Evolutionary conservation across 1,140 invertebrate genomes (phyloP).

Genomic region (Hirudo medicinalis): DNA sequence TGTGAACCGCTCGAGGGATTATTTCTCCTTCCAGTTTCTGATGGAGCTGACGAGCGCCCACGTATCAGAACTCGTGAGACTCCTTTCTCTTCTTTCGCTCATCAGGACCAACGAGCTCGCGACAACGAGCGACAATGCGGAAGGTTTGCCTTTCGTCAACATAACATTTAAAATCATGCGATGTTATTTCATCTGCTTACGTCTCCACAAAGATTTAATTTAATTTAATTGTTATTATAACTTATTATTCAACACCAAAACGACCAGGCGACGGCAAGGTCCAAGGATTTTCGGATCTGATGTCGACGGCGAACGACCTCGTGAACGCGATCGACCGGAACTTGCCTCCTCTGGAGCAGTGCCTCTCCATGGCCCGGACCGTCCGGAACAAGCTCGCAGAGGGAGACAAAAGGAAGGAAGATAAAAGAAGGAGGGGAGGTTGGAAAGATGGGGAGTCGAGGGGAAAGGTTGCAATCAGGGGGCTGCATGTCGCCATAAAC

Average conservation of each 20-base stretch:
- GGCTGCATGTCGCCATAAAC: neutral
- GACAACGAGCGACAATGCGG: no score
- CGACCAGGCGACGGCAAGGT: no score
- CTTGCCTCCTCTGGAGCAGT: neutral
- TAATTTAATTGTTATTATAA: no score
- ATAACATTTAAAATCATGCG: no score
- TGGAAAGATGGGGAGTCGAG: neutral
- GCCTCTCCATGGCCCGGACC: neutral
- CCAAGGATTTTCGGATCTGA: neutral
- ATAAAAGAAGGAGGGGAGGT: neutral
- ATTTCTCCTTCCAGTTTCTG: neutral
- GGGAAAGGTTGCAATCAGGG: neutral
- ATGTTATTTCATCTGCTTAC: no score
- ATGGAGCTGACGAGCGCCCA: neutral
- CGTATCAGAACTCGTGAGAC: neutral
- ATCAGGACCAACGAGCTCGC: neutral
- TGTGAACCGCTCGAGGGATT: no score
- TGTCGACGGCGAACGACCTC: neutral
- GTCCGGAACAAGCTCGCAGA: neutral
- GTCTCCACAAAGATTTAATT: no score
- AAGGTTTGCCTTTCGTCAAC: no score
- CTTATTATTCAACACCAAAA: no score
- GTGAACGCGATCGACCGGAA: neutral
- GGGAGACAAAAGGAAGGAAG: neutral
- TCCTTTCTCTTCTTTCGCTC: neutral